Conservation (phyloP, 1,140 invertebrate genomes). For the Oreohelix idahoensis region DNA sequence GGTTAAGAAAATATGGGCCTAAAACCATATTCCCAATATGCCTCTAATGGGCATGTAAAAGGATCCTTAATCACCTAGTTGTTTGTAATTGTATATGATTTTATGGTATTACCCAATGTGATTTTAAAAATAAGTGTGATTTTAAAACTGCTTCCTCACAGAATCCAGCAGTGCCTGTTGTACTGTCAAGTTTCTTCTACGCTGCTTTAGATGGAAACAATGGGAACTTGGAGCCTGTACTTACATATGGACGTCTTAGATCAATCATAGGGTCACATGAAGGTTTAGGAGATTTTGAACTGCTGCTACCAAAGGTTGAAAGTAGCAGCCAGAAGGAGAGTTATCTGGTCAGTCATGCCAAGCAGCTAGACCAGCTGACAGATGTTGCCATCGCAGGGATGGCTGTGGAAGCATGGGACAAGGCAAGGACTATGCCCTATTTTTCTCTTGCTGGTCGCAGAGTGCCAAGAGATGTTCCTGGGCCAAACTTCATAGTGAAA, state of each 20-base stretch:
- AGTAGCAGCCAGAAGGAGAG: conserved; percentile 67
- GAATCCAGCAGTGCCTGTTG: conserved; percentile 45
- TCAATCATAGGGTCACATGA: conserved; percentile 85
- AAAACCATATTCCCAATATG: too few species aligned
- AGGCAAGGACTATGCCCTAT: conserved; percentile 67
- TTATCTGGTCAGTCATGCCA: conserved; percentile 72
- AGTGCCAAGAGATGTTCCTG: conserved; percentile 63
- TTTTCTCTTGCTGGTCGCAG: conserved; percentile 72
- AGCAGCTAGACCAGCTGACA: conserved; percentile 83
- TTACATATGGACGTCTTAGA: conserved; percentile 76
- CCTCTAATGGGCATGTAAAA: too few species aligned
- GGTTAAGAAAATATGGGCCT: too few species aligned
- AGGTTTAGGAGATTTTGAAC: conserved; percentile 84
- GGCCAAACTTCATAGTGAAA: conserved; percentile 86
- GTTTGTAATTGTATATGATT: too few species aligned
- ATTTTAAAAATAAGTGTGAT: not conserved
- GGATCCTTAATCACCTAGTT: too few species aligned
- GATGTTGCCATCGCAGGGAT: conserved; percentile 81
- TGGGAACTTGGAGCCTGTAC: conserved; percentile 58
- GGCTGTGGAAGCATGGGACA: conserved; percentile 70
- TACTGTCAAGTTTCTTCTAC: conserved; percentile 76
- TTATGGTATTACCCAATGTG: too few species aligned
- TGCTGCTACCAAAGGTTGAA: conserved; percentile 72
- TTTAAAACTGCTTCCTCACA: conserved; percentile 33
- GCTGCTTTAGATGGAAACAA: conserved; percentile 71